Evolutionary conservation across 2,888 invertebrate species (phyloP), one percentile per base, ranked within the genome.

Genomic region (Drosophila quinaria): DNA sequence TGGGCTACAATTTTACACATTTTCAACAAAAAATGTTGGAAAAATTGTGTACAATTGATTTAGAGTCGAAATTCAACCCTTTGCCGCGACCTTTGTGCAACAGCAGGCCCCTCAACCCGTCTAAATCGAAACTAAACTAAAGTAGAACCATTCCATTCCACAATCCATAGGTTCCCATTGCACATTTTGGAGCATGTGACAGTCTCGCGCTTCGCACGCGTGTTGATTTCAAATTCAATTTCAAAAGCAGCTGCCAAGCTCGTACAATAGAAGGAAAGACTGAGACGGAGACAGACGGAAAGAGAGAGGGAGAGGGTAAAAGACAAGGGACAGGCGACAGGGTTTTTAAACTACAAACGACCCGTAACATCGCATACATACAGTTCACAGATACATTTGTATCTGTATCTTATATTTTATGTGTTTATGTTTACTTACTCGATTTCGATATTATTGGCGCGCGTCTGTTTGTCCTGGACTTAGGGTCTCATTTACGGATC

Each of bases 371-470:
- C 22, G 15, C 29, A 35, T 13, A 22, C 42, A 55, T 33, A 54
- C 33, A 49, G 19, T 35, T 8, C 25, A 13, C 19, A 59, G 17
- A 41, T 56, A 42, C 49, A 70, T 54, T 33, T 74, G 44, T 74
- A 44, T 64, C 49, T 64, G 65, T 84, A 67, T 79, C 66, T 71
- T 80, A 52, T 42, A 42, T 44, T n/a, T 70, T 74, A 69, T 78
- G 76, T 69, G 74, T 82, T 74, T 76, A 33, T 85, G 86, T 83
- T 83, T 86, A 74, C 86, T 68, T 78, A 77, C 82, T 74, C 86
- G 88, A 82, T 83, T 88, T 68, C 56, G 80, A 83, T 83, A 88
- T 70, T 87, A 82, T 82, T 82, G 85, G 76, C 79, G 78, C 63
- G 79, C 67, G 62, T n/a, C 51, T 81, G 81, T 81, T 87, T 82